These are phyloP conservation scores for Microctonus brassicae DNA, from an alignment of 2,888 invertebrate species.

Conservation along the genomic window DNA sequence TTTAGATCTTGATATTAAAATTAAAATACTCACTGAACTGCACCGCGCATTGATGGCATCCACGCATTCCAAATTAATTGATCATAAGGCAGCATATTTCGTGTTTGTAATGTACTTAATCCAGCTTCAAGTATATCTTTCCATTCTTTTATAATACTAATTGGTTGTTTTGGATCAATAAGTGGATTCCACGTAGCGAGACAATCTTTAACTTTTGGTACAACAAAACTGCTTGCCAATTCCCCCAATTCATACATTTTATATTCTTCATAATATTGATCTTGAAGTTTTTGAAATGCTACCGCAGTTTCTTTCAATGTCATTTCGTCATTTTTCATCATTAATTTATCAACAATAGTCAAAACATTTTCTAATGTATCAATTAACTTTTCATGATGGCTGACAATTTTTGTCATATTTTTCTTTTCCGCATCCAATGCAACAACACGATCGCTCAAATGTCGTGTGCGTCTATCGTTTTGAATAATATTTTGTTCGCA, in stretches of 20 bases:
- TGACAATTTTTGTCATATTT: slow-evolving; percentile 77
- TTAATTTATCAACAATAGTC: slow-evolving; percentile 76
- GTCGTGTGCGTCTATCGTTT: slow-evolving; percentile 82
- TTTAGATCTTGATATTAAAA: too few species aligned
- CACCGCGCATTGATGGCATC: slow-evolving; percentile 84
- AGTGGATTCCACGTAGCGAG: slow-evolving; percentile 87
- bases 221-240: slow-evolving; percentile 86
- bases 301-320: slow-evolving; percentile 74
- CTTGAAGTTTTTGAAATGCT: slow-evolving; percentile 74
- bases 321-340: slow-evolving; percentile 71
- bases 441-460: slow-evolving; percentile 84
- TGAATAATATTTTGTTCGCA: slow-evolving; percentile 96
- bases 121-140: slow-evolving; percentile 74
- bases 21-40: slow-evolving; percentile 75
- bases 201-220: slow-evolving; percentile 84
- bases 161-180: slow-evolving; percentile 75
- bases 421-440: slow-evolving; percentile 85
- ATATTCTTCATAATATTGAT: slow-evolving; percentile 82
- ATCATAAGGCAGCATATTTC: slow-evolving; percentile 80
- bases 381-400: slow-evolving; percentile 81
- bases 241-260: slow-evolving; percentile 86
- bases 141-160: slow-evolving; percentile 80
- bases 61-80: slow-evolving; percentile 91
- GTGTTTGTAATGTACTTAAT: slow-evolving; percentile 61
- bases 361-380: slow-evolving; percentile 80